Percentiles rank a stretch among this genome's conserved stretches.
Conservation (phyloP, 2,888 invertebrate genomes). For the Byasa hedistus region DNA sequence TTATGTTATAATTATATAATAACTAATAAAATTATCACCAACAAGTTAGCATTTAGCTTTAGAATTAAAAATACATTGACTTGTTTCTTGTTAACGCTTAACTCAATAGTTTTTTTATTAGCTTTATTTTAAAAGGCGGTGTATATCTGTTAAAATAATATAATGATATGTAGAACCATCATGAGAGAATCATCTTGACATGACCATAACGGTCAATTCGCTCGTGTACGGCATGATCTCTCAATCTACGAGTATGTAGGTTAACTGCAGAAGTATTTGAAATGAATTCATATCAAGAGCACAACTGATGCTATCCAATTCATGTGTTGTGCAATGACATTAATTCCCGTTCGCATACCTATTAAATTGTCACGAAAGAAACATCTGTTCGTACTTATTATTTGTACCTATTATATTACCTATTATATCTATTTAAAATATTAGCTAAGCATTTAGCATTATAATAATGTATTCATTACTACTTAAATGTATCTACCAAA, state of each 20-base stretch:
- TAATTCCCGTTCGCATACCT: not conserved
- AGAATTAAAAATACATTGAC: too few relatives aligned
- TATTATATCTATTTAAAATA: too few relatives aligned
- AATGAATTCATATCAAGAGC: conserved; percentile 19
- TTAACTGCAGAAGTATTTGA: conserved; percentile 25
- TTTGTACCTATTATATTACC: not conserved
- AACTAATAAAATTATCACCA: too few relatives aligned
- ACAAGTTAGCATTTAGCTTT: too few relatives aligned
- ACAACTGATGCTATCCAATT: conserved; percentile 10
- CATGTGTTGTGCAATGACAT: not conserved
- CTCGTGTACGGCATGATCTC: conserved; percentile 13
- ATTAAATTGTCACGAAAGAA: not conserved
- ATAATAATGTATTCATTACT: too few relatives aligned
- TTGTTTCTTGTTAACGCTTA: too few relatives aligned
- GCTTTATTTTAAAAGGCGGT: not conserved
- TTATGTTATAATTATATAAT: too few relatives aligned
- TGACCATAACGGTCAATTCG: conserved; percentile 17
- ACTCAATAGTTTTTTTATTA: too few relatives aligned
- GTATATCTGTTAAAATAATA: not conserved
- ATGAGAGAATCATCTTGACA: not conserved
- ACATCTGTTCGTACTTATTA: not conserved
- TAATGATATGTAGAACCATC: not conserved
- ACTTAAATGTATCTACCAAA: too few relatives aligned
- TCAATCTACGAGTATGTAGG: conserved; percentile 25
- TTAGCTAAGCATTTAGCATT: too few relatives aligned